phyloP scores from a whole-genome alignment of 2,888 invertebrate species.

The Yponomeuta malinellus region DNA sequence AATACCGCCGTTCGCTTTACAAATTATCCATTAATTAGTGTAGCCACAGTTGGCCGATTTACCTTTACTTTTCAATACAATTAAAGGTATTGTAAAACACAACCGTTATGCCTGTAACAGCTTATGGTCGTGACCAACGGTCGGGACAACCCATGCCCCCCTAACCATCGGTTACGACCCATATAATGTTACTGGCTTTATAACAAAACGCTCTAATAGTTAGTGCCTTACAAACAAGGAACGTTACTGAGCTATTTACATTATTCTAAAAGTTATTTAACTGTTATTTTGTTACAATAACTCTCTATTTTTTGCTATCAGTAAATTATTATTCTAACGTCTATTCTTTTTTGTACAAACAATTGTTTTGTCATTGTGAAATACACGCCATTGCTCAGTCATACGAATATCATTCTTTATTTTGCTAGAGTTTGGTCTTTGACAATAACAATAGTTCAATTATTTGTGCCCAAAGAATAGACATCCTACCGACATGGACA shows the following conservation, averaged over 20 bases:
- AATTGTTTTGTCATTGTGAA: neutral
- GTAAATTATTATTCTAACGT: neutral
- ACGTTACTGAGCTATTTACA: conserved; percentile 33
- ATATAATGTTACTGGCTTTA: conserved; percentile 8
- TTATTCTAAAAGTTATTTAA: neutral
- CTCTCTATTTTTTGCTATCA: neutral
- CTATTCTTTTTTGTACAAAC: neutral
- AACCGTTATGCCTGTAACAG: conserved; percentile 34
- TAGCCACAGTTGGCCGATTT: neutral
- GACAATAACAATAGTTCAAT: neutral
- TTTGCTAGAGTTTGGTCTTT: neutral
- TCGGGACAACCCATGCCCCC: conserved; percentile 9
- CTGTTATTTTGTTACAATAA: neutral
- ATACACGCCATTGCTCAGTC: neutral
- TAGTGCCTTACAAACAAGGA: conserved; percentile 62
- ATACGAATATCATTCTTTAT: neutral
- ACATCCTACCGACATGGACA: neutral
- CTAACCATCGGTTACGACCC: neutral
- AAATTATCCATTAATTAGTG: conserved; percentile 33
- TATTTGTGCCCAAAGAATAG: neutral
- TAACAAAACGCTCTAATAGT: conserved; percentile 53
- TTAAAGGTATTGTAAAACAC: conserved; percentile 41
- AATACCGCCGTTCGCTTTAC: conserved; percentile 63
- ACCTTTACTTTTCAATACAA: conserved; percentile 10
- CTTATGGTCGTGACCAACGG: neutral